Conservation (phyloP, 2,797 vertebrate genomes). For the Anabacerthia variegaticeps region DNA sequence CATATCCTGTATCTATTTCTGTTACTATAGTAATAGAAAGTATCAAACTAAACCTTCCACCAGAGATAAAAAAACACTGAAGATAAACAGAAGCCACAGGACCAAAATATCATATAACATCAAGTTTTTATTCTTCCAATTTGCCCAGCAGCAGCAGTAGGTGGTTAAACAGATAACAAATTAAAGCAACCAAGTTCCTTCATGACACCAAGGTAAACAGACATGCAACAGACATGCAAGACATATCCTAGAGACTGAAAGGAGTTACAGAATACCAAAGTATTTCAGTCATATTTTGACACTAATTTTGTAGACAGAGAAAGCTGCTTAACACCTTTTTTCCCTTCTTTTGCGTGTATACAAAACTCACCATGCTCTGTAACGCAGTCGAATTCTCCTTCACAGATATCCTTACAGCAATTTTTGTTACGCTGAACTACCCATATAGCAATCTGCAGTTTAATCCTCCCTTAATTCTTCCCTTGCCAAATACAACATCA, state of each 20-base stretch:
- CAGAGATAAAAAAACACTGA: background rate
- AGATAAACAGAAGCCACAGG: constrained; percentile 16
- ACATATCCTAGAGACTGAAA: background rate
- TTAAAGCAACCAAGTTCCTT: background rate
- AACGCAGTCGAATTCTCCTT: background rate
- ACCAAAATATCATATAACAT: background rate
- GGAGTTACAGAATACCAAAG: background rate
- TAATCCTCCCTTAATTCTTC: background rate
- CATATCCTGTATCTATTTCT: constrained; percentile 21
- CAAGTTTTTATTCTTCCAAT: background rate
- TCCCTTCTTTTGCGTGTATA: background rate
- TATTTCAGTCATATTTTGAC: background rate
- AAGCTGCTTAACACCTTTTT: background rate
- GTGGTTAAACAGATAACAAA: background rate
- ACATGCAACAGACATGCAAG: background rate
- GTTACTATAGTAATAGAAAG: constrained; percentile 31
- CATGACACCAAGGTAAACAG: background rate
- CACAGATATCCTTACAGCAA: background rate
- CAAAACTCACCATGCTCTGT: background rate
- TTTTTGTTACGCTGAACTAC: background rate
- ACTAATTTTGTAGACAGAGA: background rate
- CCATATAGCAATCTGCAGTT: background rate
- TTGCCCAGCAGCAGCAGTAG: background rate
- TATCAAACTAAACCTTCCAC: constrained; percentile 13
- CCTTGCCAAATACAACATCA: background rate